Evolutionary conservation across 2,797 vertebrate species (phyloP).

Genomic region (Lagocephalus sceleratus): DNA sequence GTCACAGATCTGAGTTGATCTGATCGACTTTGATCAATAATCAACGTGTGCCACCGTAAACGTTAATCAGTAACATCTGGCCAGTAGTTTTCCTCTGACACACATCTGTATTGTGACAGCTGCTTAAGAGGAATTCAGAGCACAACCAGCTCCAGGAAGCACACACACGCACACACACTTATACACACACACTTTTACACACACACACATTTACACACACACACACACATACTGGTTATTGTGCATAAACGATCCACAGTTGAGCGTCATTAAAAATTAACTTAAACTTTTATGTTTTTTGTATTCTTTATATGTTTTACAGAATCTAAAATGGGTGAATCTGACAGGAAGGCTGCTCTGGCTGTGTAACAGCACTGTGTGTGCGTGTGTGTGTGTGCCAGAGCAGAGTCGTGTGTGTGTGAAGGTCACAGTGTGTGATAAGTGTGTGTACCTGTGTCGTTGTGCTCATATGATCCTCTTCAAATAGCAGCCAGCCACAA

Average conservation of each 20-base stretch:
- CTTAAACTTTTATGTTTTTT: no score
- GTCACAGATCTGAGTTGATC: no score
- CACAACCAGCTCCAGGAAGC: slow-evolving; percentile 50
- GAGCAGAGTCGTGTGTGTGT: slow-evolving; percentile 14
- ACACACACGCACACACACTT: slow-evolving; percentile 12
- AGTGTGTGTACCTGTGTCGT: slow-evolving; percentile 14
- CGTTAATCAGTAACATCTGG: background rate
- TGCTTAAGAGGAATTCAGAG: slow-evolving; percentile 77
- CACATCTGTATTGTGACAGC: slow-evolving; percentile 72
- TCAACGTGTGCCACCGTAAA: background rate
- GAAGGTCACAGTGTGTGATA: slow-evolving; percentile 28
- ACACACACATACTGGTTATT: slow-evolving; percentile 14
- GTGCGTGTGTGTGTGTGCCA: slow-evolving; percentile 14
- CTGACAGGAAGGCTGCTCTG: no score
- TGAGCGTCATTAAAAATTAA: no score
- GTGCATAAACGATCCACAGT: no score
- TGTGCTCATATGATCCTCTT: slow-evolving; percentile 58
- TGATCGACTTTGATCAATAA: no score
- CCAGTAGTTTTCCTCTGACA: slow-evolving; percentile 41
- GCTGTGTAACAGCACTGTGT: slow-evolving; percentile 16
- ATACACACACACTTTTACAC: slow-evolving; percentile 7
- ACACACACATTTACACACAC: slow-evolving; percentile 4
- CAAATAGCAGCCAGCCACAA: slow-evolving; percentile 60
- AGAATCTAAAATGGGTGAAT: no score
- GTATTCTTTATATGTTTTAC: no score